These are phyloP conservation scores for Oreochromis mossambicus DNA, from an alignment of 2,797 vertebrate genomes.

Conservation along the genomic window DNA sequence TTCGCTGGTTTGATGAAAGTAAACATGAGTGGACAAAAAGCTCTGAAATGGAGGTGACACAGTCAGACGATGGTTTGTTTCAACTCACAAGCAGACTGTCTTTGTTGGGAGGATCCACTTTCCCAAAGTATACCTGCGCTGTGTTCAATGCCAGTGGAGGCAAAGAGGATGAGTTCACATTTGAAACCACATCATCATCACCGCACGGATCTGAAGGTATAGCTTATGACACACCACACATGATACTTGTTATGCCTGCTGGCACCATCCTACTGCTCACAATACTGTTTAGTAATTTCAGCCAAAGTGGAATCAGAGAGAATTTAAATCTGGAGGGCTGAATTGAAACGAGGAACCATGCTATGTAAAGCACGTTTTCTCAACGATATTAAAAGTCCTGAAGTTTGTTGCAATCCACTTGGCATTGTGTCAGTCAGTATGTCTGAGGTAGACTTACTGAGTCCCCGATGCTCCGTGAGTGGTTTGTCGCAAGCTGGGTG, in stretches of 20 bases:
- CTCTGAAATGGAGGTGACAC: accelerated
- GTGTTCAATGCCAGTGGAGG: constrained; percentile 34
- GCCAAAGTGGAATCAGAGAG: neutral
- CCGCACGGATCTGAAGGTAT: no score
- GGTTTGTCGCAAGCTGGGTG: no score
- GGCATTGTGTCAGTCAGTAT: no score
- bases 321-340: no score
- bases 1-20: constrained; percentile 59
- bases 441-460: no score
- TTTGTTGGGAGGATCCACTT: accelerated
- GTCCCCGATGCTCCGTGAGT: accelerated
- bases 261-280: accelerated
- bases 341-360: no score
- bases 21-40: accelerated
- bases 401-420: no score
- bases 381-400: no score
- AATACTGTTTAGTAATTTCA: neutral
- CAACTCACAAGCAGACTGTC: constrained; percentile 49
- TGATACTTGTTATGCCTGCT: accelerated
- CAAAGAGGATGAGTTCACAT: neutral
- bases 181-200: accelerated
- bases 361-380: no score
- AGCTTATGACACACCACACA: neutral
- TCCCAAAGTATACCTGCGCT: constrained; percentile 28
- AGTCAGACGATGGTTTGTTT: constrained; percentile 2